phyloP scores from a whole-genome alignment of 2,113 vertebrate species.

The Leiothrix lutea region DNA sequence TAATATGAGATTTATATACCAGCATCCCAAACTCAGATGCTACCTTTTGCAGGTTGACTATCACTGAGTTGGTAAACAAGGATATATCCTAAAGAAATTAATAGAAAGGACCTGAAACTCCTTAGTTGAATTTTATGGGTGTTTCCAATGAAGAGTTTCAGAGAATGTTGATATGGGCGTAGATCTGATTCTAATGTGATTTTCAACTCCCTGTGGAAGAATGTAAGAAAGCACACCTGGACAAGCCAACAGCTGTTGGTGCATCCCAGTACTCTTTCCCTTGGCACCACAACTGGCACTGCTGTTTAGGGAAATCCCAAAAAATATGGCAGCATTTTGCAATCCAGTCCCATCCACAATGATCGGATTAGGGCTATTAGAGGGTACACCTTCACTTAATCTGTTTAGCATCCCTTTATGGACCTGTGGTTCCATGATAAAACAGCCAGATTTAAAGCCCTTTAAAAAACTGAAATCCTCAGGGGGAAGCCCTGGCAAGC shows the following conservation, averaged over 20 bases:
- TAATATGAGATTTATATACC: neutral
- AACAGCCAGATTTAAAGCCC: neutral
- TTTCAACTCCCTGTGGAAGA: neutral
- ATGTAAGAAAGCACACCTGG: neutral
- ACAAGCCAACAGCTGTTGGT: neutral
- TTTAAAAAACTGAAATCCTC: neutral
- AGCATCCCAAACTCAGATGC: neutral
- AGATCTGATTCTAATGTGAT: neutral
- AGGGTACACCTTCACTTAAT: constrained; percentile 6
- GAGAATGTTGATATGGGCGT: neutral
- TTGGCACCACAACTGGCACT: neutral
- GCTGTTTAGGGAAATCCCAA: neutral
- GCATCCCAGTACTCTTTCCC: neutral
- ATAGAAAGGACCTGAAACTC: neutral
- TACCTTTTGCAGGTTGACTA: neutral
- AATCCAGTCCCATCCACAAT: neutral
- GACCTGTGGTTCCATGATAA: neutral
- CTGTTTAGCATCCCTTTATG: neutral
- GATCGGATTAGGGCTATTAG: neutral
- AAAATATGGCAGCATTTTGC: neutral
- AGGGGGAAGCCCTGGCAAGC: neutral
- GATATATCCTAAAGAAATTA: neutral
- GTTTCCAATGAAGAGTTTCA: neutral
- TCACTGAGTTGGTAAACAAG: neutral
- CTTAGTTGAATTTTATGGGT: neutral